Base-by-base conservation (phyloP, 2,888 invertebrate genomes). In the Diadromus collaris region DNA sequence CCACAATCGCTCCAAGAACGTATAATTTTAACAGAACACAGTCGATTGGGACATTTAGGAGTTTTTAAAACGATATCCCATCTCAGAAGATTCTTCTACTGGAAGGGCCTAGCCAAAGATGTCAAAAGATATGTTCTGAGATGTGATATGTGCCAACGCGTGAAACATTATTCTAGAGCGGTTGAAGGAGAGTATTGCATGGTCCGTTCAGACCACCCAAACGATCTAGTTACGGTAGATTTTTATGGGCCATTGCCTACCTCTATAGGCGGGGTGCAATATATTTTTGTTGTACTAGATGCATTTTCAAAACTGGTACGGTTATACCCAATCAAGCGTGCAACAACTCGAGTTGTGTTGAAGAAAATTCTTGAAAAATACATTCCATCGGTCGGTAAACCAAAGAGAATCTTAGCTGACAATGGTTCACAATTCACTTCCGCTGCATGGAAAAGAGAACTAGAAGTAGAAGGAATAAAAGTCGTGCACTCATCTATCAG, bases 61-160 rank as follows among this genome's bases (percentile, higher is more conserved):
- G 67, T 77, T 6, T 77, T 29, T 38, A 77, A 77, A 29, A 77
- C 68, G 0, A 3, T 48, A 7, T 19, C 4, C 0, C 68, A 72
- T 46, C 19, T 72, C 0, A 68, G 67, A 21, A 7, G 44, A 19
- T 77, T 68, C 21, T 72, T 72, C 6, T 68, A 60, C 10, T 77
- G 72, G 72, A 60, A 13, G 16, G 72, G 68, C 9, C 63, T 77
- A 32, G 9, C 41, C 1, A 48, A 16, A 5, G 72, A 73, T 19
- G 61, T 72, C 3, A 77, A 72, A n/a, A 34, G 44, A 61, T 56
- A 24, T 34, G 60, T 77, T 3, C 19, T 71, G 1, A 9, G 13
- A 34, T 77, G 77, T n/a, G 77, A 77, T 56, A 61, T 77, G 24
- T 72, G 76, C 21, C 71, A 76, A 32, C 46, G 76, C 6, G 61